These are phyloP conservation scores for Gulo gulo DNA, from an alignment of 2,113 vertebrate species.

Conservation along the genomic window DNA sequence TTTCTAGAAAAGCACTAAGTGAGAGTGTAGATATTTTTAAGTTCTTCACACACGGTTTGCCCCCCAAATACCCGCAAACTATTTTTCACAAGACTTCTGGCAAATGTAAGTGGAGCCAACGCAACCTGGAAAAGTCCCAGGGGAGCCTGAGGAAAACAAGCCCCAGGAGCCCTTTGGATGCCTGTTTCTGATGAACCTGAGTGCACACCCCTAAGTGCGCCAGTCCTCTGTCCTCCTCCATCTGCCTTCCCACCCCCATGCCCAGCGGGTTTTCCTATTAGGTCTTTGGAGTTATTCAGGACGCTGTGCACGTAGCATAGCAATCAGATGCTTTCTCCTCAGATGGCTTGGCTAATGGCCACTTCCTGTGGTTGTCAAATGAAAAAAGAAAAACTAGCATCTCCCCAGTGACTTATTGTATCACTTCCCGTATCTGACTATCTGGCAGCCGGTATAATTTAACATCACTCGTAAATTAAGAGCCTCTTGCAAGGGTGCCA, in stretches of 20 bases:
- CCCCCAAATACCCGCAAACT: neutral
- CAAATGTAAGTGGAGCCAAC: neutral
- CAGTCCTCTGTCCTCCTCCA: neutral
- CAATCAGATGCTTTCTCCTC: neutral
- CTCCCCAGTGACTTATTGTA: constrained; percentile 52
- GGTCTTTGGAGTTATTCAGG: neutral
- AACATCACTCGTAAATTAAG: constrained; percentile 67
- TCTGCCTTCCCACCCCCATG: accelerated
- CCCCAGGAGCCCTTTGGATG: accelerated
- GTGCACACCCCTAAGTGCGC: accelerated
- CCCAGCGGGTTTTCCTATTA: neutral
- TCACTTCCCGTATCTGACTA: constrained; percentile 49
- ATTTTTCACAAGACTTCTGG: neutral
- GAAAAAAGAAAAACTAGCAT: constrained; percentile 32
- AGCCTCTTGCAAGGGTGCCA: constrained; percentile 8
- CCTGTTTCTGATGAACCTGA: neutral
- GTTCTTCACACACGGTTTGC: neutral
- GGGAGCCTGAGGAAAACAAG: neutral
- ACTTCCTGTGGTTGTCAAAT: constrained; percentile 62
- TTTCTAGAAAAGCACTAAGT: neutral
- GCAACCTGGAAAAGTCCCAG: neutral
- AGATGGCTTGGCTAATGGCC: constrained; percentile 52
- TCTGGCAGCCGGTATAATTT: constrained; percentile 26
- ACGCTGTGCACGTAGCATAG: neutral
- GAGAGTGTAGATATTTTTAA: neutral